A percentile compares a stretch with the other conserved stretches of the same genome.
Evolutionary conservation across 2,888 invertebrate species (phyloP).

Genomic region (Sympetrum striolatum): DNA sequence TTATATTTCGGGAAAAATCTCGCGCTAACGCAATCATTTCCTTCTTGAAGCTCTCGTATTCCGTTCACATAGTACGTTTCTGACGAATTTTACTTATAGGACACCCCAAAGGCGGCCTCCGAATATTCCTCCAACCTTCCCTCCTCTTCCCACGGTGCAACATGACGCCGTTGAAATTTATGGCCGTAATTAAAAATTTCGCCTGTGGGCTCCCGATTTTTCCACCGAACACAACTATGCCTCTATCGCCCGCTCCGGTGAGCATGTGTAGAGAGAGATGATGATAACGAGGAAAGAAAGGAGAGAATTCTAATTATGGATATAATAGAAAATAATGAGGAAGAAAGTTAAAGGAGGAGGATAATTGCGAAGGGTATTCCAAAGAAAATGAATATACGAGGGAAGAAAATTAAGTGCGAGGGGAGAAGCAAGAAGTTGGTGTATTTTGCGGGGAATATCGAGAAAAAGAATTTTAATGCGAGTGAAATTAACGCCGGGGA

Average conservation of each 20-base stretch:
- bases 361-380: background rate
- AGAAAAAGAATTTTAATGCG: background rate
- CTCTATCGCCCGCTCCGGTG: background rate
- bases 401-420: background rate
- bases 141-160: background rate
- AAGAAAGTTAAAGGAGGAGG: no score
- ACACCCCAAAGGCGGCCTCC: no score
- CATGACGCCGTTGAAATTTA: background rate
- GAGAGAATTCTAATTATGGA: background rate
- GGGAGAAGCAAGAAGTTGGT: background rate
- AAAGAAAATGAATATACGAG: background rate
- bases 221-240: background rate
- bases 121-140: no score
- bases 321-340: no score
- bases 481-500: no score
- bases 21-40: no score
- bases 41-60: no score
- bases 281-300: background rate
- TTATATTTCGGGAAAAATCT: no score
- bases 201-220: background rate
- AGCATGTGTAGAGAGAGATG: background rate
- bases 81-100: no score
- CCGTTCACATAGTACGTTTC: no score
- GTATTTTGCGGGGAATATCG: background rate
- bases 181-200: slow-evolving; percentile 10